Conservation (phyloP, 2,113 vertebrate genomes). For the Poeciliopsis occidentalis region DNA sequence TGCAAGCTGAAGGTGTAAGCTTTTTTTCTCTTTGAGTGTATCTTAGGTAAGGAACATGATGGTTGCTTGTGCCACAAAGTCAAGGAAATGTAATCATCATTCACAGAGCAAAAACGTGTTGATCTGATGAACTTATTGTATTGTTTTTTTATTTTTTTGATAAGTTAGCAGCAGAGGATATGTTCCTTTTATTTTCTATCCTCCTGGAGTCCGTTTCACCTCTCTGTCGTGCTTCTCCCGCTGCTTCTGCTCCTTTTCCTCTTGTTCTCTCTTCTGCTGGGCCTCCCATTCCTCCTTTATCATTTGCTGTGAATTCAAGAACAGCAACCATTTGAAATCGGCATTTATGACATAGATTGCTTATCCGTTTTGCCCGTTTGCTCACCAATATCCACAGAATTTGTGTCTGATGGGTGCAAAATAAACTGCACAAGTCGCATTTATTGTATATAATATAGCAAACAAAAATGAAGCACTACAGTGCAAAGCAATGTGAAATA, state of each 20-base stretch:
- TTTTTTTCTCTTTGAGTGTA: conserved; percentile 67
- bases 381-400: neutral
- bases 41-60: conserved; percentile 76
- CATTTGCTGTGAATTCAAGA: conserved; percentile 79
- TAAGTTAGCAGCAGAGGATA: conserved; percentile 83
- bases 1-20: conserved; percentile 79
- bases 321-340: neutral
- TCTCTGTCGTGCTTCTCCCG: conserved; percentile 94
- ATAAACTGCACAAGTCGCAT: neutral
- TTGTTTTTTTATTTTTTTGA: neutral
- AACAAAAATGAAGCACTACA: too few relatives aligned
- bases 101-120: conserved; percentile 30
- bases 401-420: neutral
- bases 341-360: neutral
- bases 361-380: too few relatives aligned
- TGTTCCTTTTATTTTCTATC: conserved; percentile 80
- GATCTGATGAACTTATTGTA: conserved; percentile 13
- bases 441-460: too few relatives aligned
- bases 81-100: conserved; percentile 78
- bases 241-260: conserved; percentile 85
- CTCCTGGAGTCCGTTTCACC: conserved; percentile 90
- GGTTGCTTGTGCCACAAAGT: conserved; percentile 75
- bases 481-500: neutral
- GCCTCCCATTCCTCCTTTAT: conserved; percentile 97
- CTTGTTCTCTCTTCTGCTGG: conserved; percentile 88